Base-by-base conservation (phyloP, 1,140 invertebrate genomes). In the Leptestheria dahalacensis region DNA sequence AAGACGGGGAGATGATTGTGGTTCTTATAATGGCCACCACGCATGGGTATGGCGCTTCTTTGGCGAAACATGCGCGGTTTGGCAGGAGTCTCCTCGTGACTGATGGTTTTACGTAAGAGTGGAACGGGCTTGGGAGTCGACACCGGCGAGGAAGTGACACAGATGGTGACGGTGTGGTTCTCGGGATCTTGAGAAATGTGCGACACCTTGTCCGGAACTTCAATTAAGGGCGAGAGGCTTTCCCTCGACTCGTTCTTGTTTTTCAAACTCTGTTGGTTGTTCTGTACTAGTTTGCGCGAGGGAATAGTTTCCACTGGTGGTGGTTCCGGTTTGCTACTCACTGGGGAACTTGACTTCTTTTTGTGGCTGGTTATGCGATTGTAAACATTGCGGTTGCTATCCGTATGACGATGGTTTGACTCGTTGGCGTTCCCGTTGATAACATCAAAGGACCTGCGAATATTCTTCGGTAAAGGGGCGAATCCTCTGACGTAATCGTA, bases 401-500 rank as follows among this genome's bases (percentile, higher is more conserved):
- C 48, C 47, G 41, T 20, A 46, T 55, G 21, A 29, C 25, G 46
- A 48, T 29, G 29, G 25, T 48, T 55, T 9, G 15, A 41, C 33
- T 41, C 33, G 2, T 21, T 54, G 33, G 12, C 48, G 56, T 21
- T 57, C 52, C 50, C 33, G 61, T 62, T 51, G 61, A 58, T 49
- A 29, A 57, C 48, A 46, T 57, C 54, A 53, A 56, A 48, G 52
- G 33, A 41, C 6, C 15, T 41, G 49, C 51, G 64, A 25, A 86
- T 78, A 67, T 79, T 85, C 69, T 89, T 90, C 0, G 89, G 88
- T 29, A 93, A 74, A 0, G 90, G 88, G 12, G 87, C 86, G 66
- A 93, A 88, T 0, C 91, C 91, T 50, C 91, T 76, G 0, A 97
- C 90, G 69, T 95, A 96, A 68, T 92, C 89, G 70, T 97, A 97